phyloP scores from a whole-genome alignment of 2,888 invertebrate genomes.

The Drosophila picticornis region DNA sequence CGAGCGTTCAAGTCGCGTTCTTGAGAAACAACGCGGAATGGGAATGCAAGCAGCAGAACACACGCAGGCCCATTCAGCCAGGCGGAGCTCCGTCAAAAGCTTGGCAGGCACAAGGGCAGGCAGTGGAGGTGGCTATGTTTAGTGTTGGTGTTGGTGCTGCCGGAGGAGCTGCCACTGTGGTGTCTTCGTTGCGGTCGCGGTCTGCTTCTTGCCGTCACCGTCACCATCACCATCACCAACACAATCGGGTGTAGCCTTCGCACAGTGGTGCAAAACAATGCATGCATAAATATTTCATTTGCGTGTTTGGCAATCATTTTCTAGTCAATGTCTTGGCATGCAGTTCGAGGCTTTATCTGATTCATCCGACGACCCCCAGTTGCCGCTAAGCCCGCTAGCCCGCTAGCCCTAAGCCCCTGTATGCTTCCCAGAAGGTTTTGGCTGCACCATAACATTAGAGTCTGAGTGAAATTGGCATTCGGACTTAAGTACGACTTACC shows the following conservation, averaged over 20 bases:
- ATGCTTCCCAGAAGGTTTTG: slow-evolving; percentile 42
- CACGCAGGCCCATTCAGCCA: slow-evolving; percentile 74
- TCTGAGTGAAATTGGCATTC: slow-evolving; percentile 47
- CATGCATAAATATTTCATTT: slow-evolving; percentile 79
- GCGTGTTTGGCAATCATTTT: slow-evolving; percentile 84
- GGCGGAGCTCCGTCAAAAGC: slow-evolving; percentile 39
- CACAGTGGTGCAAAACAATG: slow-evolving; percentile 78
- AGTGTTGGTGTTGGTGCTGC: slow-evolving; percentile 6
- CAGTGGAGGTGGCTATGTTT: background rate
- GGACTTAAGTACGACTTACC: slow-evolving; percentile 88
- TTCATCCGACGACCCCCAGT: slow-evolving; percentile 68
- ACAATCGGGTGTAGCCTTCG: slow-evolving; percentile 48
- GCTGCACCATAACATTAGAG: slow-evolving; percentile 37
- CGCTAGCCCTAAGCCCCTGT: slow-evolving; percentile 9
- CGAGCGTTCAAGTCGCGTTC: slow-evolving; percentile 61
- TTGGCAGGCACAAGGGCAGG: background rate
- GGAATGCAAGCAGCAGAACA: slow-evolving; percentile 78
- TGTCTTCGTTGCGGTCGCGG: slow-evolving; percentile 79
- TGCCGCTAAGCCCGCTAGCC: background rate
- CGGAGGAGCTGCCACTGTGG: slow-evolving; percentile 23
- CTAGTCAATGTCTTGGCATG: slow-evolving; percentile 83
- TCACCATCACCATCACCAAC: slow-evolving; percentile 17
- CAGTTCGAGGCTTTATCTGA: slow-evolving; percentile 82
- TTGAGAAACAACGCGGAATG: slow-evolving; percentile 66
- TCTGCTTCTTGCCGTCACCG: slow-evolving; percentile 71